Base-by-base conservation (phyloP, 2,888 invertebrate species). In the Dichetophora obliterata region DNA sequence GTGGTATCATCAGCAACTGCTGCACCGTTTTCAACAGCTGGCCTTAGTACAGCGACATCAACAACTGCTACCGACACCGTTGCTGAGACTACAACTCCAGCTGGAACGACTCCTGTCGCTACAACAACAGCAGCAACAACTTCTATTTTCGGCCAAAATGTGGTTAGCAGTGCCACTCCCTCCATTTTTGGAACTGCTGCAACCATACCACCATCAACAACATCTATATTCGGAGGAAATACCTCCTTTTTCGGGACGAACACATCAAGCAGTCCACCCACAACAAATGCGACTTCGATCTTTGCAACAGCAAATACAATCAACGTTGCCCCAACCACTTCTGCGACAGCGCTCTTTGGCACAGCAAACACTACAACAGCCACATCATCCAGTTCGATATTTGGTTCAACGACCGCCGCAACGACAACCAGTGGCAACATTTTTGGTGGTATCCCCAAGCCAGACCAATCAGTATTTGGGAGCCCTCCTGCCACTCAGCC, bases 401-500 rank as follows among this genome's bases (percentile, higher is more conserved):
- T 82, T 52, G 80, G 79, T 14, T 72, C 79, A 50, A 50, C 78
- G n/a, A n/a, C 78, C 3, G 61, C 75, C 11, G 43, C 77, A 57
- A 65, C 81, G 1, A 31, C 80, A 11, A 65, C 65, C 8, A 70
- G 81, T 16, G 82, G 81, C 8, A 86, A 81, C 63, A 81, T 87
- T 31, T 88, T 88, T 69, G 85, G 85, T 2, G 85, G 83, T 61
- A 84, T 88, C 22, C 87, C 88, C 0, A 88, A 88, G 78, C 85
- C 88, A 3, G 87, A 88, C 34, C 83, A 83, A 34, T 83, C 86
- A 0, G 83, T 85, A 2, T 88, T 88, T 76, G 85, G 82, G 2
- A 37, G 59, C 11, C 31, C 80, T 1, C 5, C 80, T 5, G 22
- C 76, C 2, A 34, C 82, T 3, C 74, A 82, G 16, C 80, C 83